Evolutionary conservation across 2,888 invertebrate species (phyloP), one percentile per base, ranked within the genome.

Genomic region (Morinoia aosen): DNA sequence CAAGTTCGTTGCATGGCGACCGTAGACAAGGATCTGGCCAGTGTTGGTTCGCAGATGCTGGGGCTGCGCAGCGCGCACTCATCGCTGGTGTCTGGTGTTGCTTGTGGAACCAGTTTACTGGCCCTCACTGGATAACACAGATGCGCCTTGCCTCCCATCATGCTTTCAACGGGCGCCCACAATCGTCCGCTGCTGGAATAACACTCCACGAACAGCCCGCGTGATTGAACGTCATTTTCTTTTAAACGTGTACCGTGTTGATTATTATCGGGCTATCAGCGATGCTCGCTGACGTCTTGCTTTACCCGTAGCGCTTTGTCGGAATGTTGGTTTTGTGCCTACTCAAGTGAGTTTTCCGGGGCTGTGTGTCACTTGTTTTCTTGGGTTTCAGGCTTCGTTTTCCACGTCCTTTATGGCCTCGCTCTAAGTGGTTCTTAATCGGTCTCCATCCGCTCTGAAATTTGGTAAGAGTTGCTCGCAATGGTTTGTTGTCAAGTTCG

Each of bases 71-170:
- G 48, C 48, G 39, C 2, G 40, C 90, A 90, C 90, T 90, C 48
- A 90, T 57, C 57, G 39, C 57, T 93, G 93, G 57, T 93, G 93
- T 56, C 57, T 56, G 57, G 93, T 93, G 57, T 16, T 25, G 33
- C 56, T 57, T 11, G 48, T 25, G 93, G 93, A 93, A 93, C 93
- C 93, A 93, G 93, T 93, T 93, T 93, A 10, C 57, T 39, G 48
- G 93, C 57, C 57, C 16, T 48, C 48, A 12, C 48, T 25, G 33
- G 93, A 93, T 93, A 57, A 25, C 57, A 57, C 93, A 93, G 93
- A 57, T 93, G 93, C 56, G 93, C 57, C 93, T 91, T 57, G 93
- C 93, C 93, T 93, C 93, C 93, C 93, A 93, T 93, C 57, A 93
- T 93, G 48, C 93, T 93, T 93, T 93, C 93, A 93, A 93, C 93